Evolutionary conservation across 2,797 vertebrate genomes (phyloP).

Genomic region (Molothrus ater): DNA sequence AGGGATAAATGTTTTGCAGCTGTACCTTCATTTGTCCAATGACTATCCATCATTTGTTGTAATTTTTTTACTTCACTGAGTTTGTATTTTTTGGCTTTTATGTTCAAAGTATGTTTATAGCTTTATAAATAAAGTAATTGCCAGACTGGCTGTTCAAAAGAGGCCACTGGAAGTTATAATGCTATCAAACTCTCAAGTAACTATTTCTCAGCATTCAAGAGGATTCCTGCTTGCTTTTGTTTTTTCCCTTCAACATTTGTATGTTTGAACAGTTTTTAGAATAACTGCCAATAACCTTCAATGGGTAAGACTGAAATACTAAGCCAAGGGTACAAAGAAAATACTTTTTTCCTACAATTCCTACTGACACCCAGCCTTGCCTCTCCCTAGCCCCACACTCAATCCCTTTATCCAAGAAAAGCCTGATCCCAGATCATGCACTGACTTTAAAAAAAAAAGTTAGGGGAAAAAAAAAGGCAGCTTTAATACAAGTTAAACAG

Average conservation of each 20-base stretch:
- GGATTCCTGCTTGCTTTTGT: neutral
- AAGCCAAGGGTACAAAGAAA: neutral
- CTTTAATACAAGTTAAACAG: neutral
- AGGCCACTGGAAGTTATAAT: slow-evolving; percentile 56
- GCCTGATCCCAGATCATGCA: neutral
- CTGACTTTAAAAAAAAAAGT: neutral
- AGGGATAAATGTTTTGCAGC: slow-evolving; percentile 46
- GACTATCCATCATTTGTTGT: slow-evolving; percentile 34
- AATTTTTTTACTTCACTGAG: slow-evolving; percentile 53
- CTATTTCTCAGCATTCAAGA: neutral
- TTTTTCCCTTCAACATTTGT: neutral
- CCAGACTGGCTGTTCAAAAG: slow-evolving; percentile 56
- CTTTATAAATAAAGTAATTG: slow-evolving; percentile 75
- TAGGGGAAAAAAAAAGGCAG: neutral
- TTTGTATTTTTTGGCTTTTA: slow-evolving; percentile 72
- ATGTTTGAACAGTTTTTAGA: neutral
- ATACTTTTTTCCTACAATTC: neutral
- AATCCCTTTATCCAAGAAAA: neutral
- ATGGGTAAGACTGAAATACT: neutral
- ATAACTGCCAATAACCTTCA: neutral
- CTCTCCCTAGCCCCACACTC: neutral
- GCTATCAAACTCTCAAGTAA: neutral
- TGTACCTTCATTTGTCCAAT: slow-evolving; percentile 38
- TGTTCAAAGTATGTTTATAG: slow-evolving; percentile 72
- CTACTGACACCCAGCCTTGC: neutral